These are phyloP conservation scores for Montipora efflorescens DNA, from an alignment of 64 coral and sea anemone species.

Conservation along the genomic window DNA sequence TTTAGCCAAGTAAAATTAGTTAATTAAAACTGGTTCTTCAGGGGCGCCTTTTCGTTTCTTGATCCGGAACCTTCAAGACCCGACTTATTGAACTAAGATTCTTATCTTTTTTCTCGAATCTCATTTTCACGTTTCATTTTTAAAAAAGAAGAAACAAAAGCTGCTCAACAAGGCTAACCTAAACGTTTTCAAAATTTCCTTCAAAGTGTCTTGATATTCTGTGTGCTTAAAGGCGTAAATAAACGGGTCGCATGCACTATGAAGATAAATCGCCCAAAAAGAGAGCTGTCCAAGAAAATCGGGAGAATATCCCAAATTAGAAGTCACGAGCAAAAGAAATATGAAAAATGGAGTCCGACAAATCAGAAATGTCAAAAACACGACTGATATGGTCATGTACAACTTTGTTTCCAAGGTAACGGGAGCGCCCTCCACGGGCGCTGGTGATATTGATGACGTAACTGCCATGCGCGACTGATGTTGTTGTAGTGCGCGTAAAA, in stretches of 20 bases:
- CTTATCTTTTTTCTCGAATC: background rate
- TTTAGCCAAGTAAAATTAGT: too few species aligned
- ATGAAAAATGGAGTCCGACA: constrained; percentile 95
- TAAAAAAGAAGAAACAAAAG: constrained; percentile 2
- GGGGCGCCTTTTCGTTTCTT: too few species aligned
- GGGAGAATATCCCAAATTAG: constrained; percentile 44
- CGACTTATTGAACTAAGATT: background rate
- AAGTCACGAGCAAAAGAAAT: constrained; percentile 70
- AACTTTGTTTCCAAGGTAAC: constrained; percentile 64
- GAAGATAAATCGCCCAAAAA: constrained; percentile 97
- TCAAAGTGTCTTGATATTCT: constrained; percentile 84
- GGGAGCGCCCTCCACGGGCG: constrained; percentile 28
- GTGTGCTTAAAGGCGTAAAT: constrained; percentile 92
- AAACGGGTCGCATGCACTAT: constrained; percentile 93
- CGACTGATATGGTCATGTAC: constrained; percentile 68
- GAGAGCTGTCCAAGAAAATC: constrained; percentile 90
- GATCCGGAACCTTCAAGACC: too few species aligned
- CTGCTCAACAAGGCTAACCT: constrained; percentile 21
- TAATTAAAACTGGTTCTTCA: too few species aligned
- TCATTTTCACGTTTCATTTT: background rate
- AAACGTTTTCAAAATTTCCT: constrained; percentile 65
- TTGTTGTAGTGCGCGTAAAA: constrained; percentile 69
- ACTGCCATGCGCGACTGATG: constrained; percentile 50
- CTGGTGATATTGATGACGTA: constrained; percentile 53
- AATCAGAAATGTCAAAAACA: constrained; percentile 76